Base-by-base conservation (phyloP, 2,888 invertebrate genomes). In the Linhomoeus sp. region DNA sequence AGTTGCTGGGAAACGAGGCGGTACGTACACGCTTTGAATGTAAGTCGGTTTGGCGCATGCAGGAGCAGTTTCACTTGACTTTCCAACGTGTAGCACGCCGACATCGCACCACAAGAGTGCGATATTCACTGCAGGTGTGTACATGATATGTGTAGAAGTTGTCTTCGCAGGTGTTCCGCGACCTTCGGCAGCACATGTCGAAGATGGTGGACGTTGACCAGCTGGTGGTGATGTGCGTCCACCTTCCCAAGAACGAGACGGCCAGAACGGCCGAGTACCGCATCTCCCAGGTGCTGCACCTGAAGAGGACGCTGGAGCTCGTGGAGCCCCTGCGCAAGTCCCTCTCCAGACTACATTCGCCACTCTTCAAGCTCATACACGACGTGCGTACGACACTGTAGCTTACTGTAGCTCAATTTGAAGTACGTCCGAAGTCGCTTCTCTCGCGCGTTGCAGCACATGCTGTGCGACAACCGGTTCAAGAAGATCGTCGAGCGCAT, bases 121-220 rank as follows among this genome's bases (percentile, higher is more conserved):
- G n/a, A n/a, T n/a, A n/a, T n/a, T n/a, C n/a, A n/a, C n/a, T n/a
- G n/a, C n/a, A n/a, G n/a, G n/a, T n/a, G n/a, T n/a, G n/a, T n/a
- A n/a, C n/a, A n/a, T n/a, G n/a, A n/a, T n/a, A n/a, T n/a, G n/a
- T n/a, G n/a, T 29, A 29, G 29, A 29, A 29, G 5, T 29, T 5
- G 29, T 29, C 29, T n/a, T n/a, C 29, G 29, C 12, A 46, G 44
- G 17, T 9, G 44, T 53, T 50, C 46, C 55, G 53, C 45, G 56
- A 43, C 48, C 52, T 36, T 55, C 57, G 15, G 48, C 45, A 43
- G 15, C 40, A 53, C 2, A 52, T 72, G 14, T 53, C 59, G 15
- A 58, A 78, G 56, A 72, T 86, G 49, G 68, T 75, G 2, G 81
- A 82, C 52, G 73, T 84, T n/a, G 85, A 87, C 58, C 77, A 77